Evolutionary conservation across 2,797 vertebrate genomes (phyloP).

Genomic region (Characodon lateralis): DNA sequence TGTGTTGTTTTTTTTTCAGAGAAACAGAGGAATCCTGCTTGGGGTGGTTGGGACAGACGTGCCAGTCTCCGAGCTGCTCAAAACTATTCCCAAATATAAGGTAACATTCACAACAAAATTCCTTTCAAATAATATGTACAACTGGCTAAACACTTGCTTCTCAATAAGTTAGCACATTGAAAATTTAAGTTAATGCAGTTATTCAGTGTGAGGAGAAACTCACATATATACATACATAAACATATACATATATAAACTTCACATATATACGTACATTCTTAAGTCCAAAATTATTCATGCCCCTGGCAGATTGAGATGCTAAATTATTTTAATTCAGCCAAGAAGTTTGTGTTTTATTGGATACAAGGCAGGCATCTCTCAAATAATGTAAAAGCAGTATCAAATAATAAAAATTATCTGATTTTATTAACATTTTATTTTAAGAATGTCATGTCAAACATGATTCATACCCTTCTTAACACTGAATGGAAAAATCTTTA

Average conservation of each 20-base stretch:
- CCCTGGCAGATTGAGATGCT: not conserved
- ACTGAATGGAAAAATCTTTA: not conserved
- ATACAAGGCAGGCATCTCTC: not conserved
- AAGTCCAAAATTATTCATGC: not conserved
- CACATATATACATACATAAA: not conserved
- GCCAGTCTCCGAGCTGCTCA: slow-evolving; percentile 95
- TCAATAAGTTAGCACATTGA: not conserved
- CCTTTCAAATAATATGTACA: not conserved
- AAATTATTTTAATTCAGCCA: not conserved
- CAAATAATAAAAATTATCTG: too few species aligned
- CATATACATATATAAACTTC: too few species aligned
- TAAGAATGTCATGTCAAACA: not conserved
- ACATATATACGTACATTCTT: not conserved
- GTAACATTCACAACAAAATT: slow-evolving; percentile 36
- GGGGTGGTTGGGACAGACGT: slow-evolving; percentile 98
- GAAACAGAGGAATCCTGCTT: slow-evolving; percentile 93
- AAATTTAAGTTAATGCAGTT: not conserved
- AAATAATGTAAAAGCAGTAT: not conserved
- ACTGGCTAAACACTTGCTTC: not conserved
- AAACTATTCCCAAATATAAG: slow-evolving; percentile 98
- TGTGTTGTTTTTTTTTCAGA: slow-evolving; percentile 80
- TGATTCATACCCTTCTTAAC: not conserved
- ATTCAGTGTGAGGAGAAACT: not conserved
- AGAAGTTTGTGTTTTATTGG: not conserved
- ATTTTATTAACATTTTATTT: not conserved